A percentile compares a stretch with the other conserved stretches of the same genome.
These are phyloP conservation scores for Aphaenogaster floridana DNA, from an alignment of 1,140 invertebrate species.

Conservation along the genomic window DNA sequence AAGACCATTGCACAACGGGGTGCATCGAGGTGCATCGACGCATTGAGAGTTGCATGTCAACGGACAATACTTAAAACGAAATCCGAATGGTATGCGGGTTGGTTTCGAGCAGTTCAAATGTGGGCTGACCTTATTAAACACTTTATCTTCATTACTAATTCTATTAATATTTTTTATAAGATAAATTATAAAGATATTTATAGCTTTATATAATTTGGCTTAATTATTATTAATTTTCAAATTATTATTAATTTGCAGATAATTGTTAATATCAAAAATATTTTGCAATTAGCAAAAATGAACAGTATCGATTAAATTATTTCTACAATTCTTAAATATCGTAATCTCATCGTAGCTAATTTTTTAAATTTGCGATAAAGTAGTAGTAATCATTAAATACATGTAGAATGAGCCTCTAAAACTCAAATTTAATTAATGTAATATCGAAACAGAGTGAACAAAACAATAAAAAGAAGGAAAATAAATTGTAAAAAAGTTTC, in stretches of 20 bases:
- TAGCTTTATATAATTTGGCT: not conserved
- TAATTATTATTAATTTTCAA: conserved; percentile 1
- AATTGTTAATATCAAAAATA: not conserved
- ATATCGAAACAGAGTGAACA: not conserved
- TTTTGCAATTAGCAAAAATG: not conserved
- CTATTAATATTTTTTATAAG: not conserved
- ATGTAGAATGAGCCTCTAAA: not conserved
- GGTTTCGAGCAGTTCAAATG: not conserved
- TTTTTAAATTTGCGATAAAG: too few species aligned
- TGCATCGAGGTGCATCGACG: conserved; percentile 1
- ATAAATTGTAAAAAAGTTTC: not conserved
- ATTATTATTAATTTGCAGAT: not conserved
- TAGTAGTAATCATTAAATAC: too few species aligned
- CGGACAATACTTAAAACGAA: conserved; percentile 13
- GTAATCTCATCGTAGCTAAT: too few species aligned
- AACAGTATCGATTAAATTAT: not conserved
- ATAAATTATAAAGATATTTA: not conserved
- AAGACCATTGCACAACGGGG: conserved; percentile 3
- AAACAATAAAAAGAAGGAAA: not conserved
- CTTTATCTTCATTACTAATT: not conserved
- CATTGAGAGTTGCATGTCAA: conserved; percentile 7
- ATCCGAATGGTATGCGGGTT: not conserved
- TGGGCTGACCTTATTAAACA: not conserved
- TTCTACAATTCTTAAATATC: not conserved
- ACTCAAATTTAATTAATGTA: not conserved